Conservation (phyloP, 2,888 invertebrate genomes). For the Cactoblastis cactorum region DNA sequence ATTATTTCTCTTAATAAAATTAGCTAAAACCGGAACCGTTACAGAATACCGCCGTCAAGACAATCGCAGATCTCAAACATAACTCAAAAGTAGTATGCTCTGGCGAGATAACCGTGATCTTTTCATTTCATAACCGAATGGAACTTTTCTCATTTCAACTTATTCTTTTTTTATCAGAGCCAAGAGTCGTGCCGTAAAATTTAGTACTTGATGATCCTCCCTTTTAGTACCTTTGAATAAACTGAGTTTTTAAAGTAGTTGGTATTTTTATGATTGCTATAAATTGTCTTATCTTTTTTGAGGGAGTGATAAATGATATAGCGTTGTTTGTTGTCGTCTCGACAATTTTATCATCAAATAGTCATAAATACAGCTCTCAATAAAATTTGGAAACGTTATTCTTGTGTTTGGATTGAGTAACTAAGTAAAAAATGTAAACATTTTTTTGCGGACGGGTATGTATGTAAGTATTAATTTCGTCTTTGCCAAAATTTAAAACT, state of each 20-base stretch:
- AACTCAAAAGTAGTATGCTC: constrained; percentile 63
- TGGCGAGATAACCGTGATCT: constrained; percentile 61
- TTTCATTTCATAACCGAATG: constrained; percentile 70
- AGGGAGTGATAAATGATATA: constrained; percentile 6
- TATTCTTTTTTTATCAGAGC: constrained; percentile 52
- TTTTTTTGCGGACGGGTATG: too few species aligned
- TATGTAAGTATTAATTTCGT: too few species aligned
- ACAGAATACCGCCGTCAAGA: constrained; percentile 30
- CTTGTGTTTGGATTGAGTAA: too few species aligned
- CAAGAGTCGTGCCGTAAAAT: constrained; percentile 33
- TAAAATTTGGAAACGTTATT: too few species aligned
- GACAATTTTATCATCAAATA: background rate
- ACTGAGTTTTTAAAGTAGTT: constrained; percentile 15
- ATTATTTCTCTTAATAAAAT: background rate
- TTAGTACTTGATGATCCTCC: constrained; percentile 50
- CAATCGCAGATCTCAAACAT: constrained; percentile 44
- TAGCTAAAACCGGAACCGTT: background rate
- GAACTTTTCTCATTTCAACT: constrained; percentile 75
- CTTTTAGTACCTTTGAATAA: constrained; percentile 33
- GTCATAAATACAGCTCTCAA: too few species aligned
- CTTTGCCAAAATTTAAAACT: too few species aligned
- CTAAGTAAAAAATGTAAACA: too few species aligned
- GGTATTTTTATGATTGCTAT: constrained; percentile 6
- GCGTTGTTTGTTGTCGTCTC: background rate
- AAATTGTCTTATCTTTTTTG: constrained; percentile 7